Percentiles rank a stretch among this genome's conserved stretches.
Evolutionary conservation across 2,888 invertebrate species (phyloP).

Genomic region (Heliconius ismenius): DNA sequence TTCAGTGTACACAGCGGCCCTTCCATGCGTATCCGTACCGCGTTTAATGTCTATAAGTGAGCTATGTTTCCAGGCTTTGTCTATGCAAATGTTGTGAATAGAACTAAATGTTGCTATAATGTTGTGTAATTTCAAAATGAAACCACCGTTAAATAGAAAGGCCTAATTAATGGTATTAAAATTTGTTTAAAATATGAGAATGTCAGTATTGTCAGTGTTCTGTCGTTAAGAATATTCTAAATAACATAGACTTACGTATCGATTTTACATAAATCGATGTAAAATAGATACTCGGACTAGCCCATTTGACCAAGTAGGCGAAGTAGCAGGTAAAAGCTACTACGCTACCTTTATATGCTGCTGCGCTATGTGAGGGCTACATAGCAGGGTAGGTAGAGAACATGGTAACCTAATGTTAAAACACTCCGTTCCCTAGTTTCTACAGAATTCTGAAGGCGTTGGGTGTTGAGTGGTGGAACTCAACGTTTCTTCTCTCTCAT

Average conservation of each 20-base stretch:
- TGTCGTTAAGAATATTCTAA: neutral
- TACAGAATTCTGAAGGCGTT: neutral
- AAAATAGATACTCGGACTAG: too few species aligned
- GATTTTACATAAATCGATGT: too few species aligned
- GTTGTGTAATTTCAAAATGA: slow-evolving; percentile 7
- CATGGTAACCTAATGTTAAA: neutral
- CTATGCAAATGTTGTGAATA: slow-evolving; percentile 30
- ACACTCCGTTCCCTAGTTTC: neutral
- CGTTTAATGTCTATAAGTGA: slow-evolving; percentile 35
- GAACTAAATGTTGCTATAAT: neutral
- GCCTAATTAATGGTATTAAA: neutral
- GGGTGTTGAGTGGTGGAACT: neutral
- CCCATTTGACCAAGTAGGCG: too few species aligned
- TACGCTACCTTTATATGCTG: too few species aligned
- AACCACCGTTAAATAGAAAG: neutral
- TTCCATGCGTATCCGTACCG: slow-evolving; percentile 40
- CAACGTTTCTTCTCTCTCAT: neutral
- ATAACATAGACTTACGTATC: too few species aligned
- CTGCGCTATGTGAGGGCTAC: too few species aligned
- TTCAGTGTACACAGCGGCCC: slow-evolving; percentile 43
- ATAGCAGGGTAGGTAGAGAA: neutral
- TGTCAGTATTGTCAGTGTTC: neutral
- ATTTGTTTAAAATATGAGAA: neutral
- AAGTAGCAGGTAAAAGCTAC: too few species aligned
- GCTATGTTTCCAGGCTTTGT: slow-evolving; percentile 30